Base-by-base conservation (phyloP, 2,888 invertebrate genomes). In the Noctuana brunneofusca region DNA sequence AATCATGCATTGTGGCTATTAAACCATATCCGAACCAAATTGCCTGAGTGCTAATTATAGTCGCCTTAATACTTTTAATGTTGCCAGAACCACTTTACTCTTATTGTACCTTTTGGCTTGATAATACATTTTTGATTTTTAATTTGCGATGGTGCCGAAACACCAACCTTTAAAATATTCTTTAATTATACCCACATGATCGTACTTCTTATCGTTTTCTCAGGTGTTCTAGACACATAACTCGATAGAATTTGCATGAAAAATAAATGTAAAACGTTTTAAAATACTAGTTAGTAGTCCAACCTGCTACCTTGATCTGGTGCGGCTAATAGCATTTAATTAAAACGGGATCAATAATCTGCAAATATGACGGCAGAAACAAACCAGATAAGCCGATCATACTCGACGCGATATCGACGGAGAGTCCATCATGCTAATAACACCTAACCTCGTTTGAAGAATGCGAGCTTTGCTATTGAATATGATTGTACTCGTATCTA, bases 261-360 rank as follows among this genome's bases (percentile, higher is more conserved):
- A 41, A 41, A 41, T 41, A 16, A 41, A 2, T 6, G 8, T 16
- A 18, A 6, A 27, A 8, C 12, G 30, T n/a, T 24, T 24, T n/a
- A 11, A 49, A 14, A n/a, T n/a, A 50, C 16, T 50, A 5, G 16
- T n/a, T 4, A 35, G 12, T n/a, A 18, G 41, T 11, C n/a, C n/a
- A n/a, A n/a, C n/a, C n/a, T n/a, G n/a, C n/a, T n/a, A n/a, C n/a
- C 14, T 41, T 46, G 11, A 46, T 18, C 20, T 11, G 56, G 46
- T 46, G 43, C 30, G 20, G 30, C 56, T 56, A 46, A 56, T 18
- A 27, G 38, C 50, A 6, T 58, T 24, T 52, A 52, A 52, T 52
- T 58, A 43, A 41, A 52, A 58, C 50, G 50, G 58, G 50, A 58
- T 52, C 52, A 52, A 58, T 49, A 54, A 56, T 58, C 27, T 20